A percentile compares a stretch with the other conserved stretches of the same genome.
Evolutionary conservation across 2,113 vertebrate genomes (phyloP).

Genomic region (Cynocephalus volans): DNA sequence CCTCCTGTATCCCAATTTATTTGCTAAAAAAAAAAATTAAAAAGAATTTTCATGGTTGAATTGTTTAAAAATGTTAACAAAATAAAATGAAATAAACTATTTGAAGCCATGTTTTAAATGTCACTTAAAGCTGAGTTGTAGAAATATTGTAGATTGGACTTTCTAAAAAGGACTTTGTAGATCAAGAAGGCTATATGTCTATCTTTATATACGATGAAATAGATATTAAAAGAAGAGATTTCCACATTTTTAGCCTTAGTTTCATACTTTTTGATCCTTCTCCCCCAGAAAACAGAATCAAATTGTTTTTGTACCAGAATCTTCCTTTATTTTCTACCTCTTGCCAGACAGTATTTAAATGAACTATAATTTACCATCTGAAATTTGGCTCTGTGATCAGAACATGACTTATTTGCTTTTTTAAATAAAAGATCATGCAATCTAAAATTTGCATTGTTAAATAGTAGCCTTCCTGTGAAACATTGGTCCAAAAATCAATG

Average conservation of each 20-base stretch:
- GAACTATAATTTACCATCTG: background rate
- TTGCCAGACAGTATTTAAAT: no score
- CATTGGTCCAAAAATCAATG: background rate
- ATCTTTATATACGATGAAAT: background rate
- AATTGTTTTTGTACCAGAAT: background rate
- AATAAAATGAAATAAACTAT: background rate
- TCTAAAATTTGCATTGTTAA: background rate
- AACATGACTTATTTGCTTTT: background rate
- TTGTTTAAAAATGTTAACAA: background rate
- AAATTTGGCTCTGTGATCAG: background rate
- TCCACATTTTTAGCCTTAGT: background rate
- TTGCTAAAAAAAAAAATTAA: background rate
- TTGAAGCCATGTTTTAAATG: background rate
- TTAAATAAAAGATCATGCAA: background rate
- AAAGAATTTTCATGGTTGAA: background rate
- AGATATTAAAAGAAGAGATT: background rate
- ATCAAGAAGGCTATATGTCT: background rate
- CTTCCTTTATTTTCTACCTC: background rate
- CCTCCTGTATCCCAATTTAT: background rate
- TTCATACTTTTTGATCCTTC: background rate
- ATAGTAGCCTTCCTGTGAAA: background rate
- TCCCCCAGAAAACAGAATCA: background rate
- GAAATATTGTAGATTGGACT: background rate
- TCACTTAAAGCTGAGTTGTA: background rate
- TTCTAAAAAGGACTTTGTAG: background rate